Percentiles rank a stretch among this genome's conserved stretches.
phyloP scores from a whole-genome alignment of 2,797 vertebrate genomes.

The Macropus fuliginosus region DNA sequence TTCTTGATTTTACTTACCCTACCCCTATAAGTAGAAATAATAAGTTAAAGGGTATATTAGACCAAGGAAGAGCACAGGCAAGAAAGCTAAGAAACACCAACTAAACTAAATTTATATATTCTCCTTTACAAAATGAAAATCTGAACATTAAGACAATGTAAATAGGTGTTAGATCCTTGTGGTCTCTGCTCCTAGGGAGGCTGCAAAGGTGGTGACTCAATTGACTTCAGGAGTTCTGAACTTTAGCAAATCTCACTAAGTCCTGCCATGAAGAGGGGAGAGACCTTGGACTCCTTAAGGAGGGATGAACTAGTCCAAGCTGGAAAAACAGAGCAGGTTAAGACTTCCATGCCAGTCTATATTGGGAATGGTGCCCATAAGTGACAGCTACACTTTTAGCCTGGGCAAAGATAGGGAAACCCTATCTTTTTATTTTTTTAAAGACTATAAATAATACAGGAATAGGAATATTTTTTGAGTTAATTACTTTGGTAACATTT shows the following conservation, averaged over 20 bases:
- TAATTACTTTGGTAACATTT: conserved; percentile 42
- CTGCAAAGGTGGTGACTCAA: neutral
- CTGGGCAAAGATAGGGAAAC: neutral
- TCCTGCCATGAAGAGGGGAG: neutral
- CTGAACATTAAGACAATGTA: neutral
- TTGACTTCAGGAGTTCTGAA: neutral
- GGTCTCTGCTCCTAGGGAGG: neutral
- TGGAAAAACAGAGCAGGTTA: neutral
- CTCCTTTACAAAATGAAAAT: neutral
- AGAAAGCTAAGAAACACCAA: neutral
- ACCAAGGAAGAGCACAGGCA: conserved; percentile 4
- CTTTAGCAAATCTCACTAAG: neutral
- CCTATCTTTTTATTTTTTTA: neutral
- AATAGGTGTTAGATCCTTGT: neutral
- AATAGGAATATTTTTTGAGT: conserved; percentile 31
- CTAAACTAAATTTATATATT: neutral
- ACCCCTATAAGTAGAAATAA: conserved; percentile 18
- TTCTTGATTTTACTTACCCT: conserved; percentile 21
- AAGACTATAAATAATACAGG: neutral
- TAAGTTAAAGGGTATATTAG: conserved; percentile 15
- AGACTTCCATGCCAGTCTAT: too few species aligned
- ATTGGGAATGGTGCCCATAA: neutral
- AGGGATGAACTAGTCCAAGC: neutral
- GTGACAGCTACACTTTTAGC: neutral
- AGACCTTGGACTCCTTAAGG: neutral